Evolutionary conservation across 2,888 invertebrate species (phyloP), one percentile per base, ranked within the genome.

Genomic region (Clusia tigrina): DNA sequence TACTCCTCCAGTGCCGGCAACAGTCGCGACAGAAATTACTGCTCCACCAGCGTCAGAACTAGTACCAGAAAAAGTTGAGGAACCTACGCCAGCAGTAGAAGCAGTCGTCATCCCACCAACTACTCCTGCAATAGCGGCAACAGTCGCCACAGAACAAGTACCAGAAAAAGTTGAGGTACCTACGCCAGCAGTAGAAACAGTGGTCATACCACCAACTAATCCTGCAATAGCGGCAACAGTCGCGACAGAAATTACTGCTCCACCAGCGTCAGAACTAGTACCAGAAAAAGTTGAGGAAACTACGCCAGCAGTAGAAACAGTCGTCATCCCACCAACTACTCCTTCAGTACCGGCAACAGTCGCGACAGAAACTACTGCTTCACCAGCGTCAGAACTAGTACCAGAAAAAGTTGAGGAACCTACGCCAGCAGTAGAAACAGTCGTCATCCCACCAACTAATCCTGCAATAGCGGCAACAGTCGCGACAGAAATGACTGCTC

Each of bases 381-480:
- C 32, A 32, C 32, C 32, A 32, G 32, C 12, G 6, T 5, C 5
- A 32, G 32, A 25, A 15, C 10, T 15, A 1, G 22, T 32, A 22
- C 1, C 12, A 9, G 32, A 32, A 32, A 32, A 5, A 32, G 12
- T 32, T 51, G 55, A 26, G 23, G 22, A 38, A 38, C 10, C 26
- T 48, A 38, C 3, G n/a, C n/a, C n/a, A n/a, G n/a, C n/a, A n/a
- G n/a, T n/a, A 24, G 42, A 25, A 54, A 55, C 18, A 46, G 54
- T 17, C 18, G 37, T 10, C 20, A 17, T 46, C 6, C 5, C 32
- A 18, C 15, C 59, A 24, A 2, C 23, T 9, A 32, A 18, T 1
- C n/a, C 51, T 54, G 20, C 12, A 37, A 6, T 15, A 24, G 10
- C 17, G 5, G n/a, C 53, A 23, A 15, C 53, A 38, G 9, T 9